Conservation (phyloP, 1,140 invertebrate genomes). For the Neotoxoptera formosana region DNA sequence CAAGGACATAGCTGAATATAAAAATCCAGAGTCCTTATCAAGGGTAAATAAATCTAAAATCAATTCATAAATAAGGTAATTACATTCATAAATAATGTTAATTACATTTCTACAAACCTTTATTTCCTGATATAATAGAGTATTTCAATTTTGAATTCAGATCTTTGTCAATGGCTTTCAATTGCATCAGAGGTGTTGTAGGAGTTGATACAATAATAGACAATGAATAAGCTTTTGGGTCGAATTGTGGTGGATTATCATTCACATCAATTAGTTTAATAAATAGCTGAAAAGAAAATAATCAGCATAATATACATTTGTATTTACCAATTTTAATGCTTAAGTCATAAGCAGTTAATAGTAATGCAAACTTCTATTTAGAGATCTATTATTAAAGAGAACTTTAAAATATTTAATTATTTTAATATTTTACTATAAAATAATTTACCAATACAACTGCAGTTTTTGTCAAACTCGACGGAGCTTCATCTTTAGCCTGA, state of each 20-base stretch:
- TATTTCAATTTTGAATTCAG: conserved; percentile 79
- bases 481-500: conserved; percentile 80
- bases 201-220: conserved; percentile 84
- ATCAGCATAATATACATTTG: background rate
- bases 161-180: conserved; percentile 80
- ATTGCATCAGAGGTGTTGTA: conserved; percentile 79
- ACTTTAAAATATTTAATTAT: background rate
- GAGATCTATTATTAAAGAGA: background rate
- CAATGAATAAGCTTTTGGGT: conserved; percentile 76
- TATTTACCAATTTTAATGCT: background rate
- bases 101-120: conserved; percentile 66
- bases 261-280: conserved; percentile 84
- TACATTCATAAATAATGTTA: background rate
- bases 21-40: conserved; percentile 76
- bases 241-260: conserved; percentile 83
- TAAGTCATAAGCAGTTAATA: background rate
- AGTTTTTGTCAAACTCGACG: conserved; percentile 71
- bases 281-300: conserved; percentile 67
- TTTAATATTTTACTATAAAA: background rate
- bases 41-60: conserved; percentile 74
- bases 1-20: conserved; percentile 78
- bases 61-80: background rate
- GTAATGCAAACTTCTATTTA: no score
- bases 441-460: conserved; percentile 75
- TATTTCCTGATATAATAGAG: conserved; percentile 76